Evolutionary conservation across 2,113 vertebrate genomes (phyloP).

Genomic region (Garra rufa): DNA sequence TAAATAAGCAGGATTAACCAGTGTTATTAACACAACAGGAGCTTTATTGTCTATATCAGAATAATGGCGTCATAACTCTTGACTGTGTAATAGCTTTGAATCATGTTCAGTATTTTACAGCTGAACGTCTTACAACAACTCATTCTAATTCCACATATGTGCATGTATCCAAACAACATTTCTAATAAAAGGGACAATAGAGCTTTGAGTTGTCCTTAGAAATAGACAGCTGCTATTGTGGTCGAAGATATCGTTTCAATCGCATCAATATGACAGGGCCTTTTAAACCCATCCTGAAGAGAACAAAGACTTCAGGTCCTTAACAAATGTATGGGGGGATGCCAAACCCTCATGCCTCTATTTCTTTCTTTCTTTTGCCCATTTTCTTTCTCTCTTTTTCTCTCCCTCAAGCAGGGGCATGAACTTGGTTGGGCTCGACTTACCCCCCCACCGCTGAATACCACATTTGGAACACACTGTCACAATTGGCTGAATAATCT

Average conservation of each 20-base stretch:
- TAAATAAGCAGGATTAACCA: conserved; percentile 9
- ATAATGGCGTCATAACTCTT: conserved; percentile 69
- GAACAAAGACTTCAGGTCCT: conserved; percentile 80
- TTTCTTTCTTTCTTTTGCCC: conserved; percentile 60
- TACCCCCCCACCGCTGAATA: conserved; percentile 82
- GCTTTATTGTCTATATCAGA: conserved; percentile 42
- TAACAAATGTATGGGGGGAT: conserved; percentile 89
- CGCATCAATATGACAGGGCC: conserved; percentile 80
- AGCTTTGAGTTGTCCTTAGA: conserved; percentile 77
- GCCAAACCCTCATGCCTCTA: conserved; percentile 78
- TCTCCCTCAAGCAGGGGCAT: conserved; percentile 83
- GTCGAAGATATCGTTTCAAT: conserved; percentile 79
- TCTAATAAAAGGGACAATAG: conserved; percentile 77
- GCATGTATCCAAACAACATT: conserved; percentile 77
- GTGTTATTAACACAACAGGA: conserved; percentile 30
- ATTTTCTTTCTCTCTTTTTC: conserved; percentile 59
- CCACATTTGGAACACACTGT: conserved; percentile 90
- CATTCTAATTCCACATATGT: conserved; percentile 75
- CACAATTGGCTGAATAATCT: conserved; percentile 96
- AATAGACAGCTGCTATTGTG: conserved; percentile 79
- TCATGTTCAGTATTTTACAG: conserved; percentile 80
- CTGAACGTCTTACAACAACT: conserved; percentile 76
- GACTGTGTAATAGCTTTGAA: conserved; percentile 70
- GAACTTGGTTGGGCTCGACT: conserved; percentile 84
- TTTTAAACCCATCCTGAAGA: conserved; percentile 78